phyloP scores from a whole-genome alignment of 2,113 vertebrate species.

The Neolamprologus modestus region DNA sequence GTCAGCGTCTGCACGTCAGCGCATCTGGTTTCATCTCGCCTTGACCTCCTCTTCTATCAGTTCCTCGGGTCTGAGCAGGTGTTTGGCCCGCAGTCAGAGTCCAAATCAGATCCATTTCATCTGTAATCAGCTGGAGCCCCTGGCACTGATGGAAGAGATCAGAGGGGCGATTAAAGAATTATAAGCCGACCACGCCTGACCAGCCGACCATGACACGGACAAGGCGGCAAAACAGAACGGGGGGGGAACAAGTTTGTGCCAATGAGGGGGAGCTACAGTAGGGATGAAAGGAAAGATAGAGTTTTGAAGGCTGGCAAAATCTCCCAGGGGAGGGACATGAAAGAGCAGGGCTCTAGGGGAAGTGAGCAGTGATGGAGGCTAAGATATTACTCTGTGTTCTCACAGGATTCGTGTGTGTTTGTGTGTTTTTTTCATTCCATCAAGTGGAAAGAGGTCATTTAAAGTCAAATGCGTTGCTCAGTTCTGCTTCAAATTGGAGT shows the following conservation, averaged over 20 bases:
- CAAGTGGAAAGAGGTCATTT: conserved; percentile 18
- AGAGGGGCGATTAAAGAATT: conserved; percentile 58
- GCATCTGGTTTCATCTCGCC: conserved; percentile 17
- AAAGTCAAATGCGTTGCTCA: neutral
- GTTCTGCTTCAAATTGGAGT: conserved; percentile 22
- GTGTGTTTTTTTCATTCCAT: conserved; percentile 6
- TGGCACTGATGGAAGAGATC: conserved; percentile 58
- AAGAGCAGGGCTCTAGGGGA: conserved; percentile 6
- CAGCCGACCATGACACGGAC: conserved; percentile 39
- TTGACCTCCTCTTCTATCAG: conserved; percentile 13
- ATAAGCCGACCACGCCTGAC: conserved; percentile 52
- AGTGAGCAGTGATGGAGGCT: conserved; percentile 1
- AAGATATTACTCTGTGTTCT: conserved; percentile 5
- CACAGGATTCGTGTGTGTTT: neutral
- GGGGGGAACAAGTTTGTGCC: neutral
- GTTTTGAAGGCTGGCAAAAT: conserved; percentile 30
- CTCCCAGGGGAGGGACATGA: conserved; percentile 41
- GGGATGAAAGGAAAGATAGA: conserved; percentile 54
- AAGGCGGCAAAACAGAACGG: neutral
- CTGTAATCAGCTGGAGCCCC: conserved; percentile 66
- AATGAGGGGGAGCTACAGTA: neutral
- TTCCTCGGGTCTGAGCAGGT: conserved; percentile 51
- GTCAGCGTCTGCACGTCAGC: neutral
- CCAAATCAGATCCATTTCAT: conserved; percentile 65
- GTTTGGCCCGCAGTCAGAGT: conserved; percentile 56